Conservation (phyloP, 2,888 invertebrate species). For the Chaitophorus viminalis region DNA sequence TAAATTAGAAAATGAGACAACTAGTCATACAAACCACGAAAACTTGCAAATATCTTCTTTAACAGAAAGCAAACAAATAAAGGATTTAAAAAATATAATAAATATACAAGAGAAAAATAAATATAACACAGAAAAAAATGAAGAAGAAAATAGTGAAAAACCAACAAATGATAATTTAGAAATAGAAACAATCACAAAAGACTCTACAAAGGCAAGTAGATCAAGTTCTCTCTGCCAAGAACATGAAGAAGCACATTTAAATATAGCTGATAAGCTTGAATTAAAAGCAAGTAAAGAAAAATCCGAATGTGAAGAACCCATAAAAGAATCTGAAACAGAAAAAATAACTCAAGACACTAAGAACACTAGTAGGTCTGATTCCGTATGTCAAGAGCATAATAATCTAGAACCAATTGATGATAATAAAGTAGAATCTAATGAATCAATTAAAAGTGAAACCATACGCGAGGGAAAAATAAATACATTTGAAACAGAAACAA, state of each 20-base stretch:
- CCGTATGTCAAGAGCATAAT: not conserved
- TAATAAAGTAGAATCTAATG: too few species aligned
- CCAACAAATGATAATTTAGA: not conserved
- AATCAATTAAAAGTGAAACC: too few species aligned
- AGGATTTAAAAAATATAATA: too few species aligned
- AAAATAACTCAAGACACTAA: not conserved
- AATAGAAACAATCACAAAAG: not conserved
- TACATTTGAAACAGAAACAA: not conserved
- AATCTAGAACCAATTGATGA: too few species aligned
- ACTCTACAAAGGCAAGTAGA: not conserved
- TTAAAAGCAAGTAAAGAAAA: not conserved
- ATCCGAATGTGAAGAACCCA: not conserved
- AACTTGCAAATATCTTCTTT: not conserved
- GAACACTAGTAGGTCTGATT: not conserved
- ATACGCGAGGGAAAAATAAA: too few species aligned
- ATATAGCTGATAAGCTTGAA: accelerated
- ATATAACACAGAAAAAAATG: conserved; percentile 22
- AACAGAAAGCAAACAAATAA: not conserved
- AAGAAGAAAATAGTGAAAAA: conserved; percentile 35
- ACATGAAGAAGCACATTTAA: not conserved
- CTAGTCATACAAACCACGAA: not conserved
- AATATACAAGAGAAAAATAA: not conserved
- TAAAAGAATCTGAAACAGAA: not conserved
- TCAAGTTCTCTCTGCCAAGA: not conserved
- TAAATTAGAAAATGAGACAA: conserved; percentile 34